Evolutionary conservation across 2,797 vertebrate genomes (phyloP), one percentile per base, ranked within the genome.

Genomic region (Sphenodon punctatus): DNA sequence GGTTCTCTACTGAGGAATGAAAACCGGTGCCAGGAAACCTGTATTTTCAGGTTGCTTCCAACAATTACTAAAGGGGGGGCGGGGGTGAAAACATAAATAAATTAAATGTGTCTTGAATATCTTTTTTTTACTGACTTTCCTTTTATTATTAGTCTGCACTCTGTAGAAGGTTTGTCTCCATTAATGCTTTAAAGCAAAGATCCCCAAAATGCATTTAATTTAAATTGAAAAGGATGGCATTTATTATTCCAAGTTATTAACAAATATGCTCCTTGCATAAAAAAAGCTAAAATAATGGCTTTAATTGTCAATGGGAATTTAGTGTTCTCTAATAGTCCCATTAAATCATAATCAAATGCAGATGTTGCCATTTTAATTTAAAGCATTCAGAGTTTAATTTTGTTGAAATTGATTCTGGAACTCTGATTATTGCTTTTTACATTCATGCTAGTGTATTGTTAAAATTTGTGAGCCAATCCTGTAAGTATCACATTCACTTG

Each of bases 271-370:
- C 14, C 5, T 80, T 79, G 74, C 58, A 61, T 34, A 56, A 25
- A 86, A 67, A 41, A 75, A 68, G 51, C 14, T 75, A 55, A 79
- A 89, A 81, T 23, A 65, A 58, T 30, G 23, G 7, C 75, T 88
- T 46, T 46, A 77, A 88, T 73, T 81, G 89, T 53, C 27, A 83
- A 88, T 67, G 15, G 15, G 27, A 90, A 86, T 63, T 20, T 22
- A 81, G 19, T 3, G 46, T 78, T 83, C 90, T 83, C 22, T 75
- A 88, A 67, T 15, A 68, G 16, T 53, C 72, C 51, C 30, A 84
- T 86, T 83, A 90, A 86, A 89, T 80, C 41, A 16, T 79, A 90
- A 87, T 65, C 77, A 91, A 38, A 64, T 78, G 14, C 16, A 85
- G 23, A 7, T 4, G 41, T 84, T 8, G 45, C 82, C 82, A 87